Conservation (phyloP, 2,888 invertebrate species). For the Leptopterna dolabrata region DNA sequence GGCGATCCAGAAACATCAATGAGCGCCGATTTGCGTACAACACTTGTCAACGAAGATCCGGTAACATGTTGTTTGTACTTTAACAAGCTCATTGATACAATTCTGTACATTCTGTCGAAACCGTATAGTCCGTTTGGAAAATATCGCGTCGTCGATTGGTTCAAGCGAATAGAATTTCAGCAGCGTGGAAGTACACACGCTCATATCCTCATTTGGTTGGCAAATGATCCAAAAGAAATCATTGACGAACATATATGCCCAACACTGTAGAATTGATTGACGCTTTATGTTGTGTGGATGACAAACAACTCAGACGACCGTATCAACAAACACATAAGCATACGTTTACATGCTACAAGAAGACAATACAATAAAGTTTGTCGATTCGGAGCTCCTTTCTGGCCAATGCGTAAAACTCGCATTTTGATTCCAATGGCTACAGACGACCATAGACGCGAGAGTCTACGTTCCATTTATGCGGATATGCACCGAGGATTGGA, state of each 20-base stretch:
- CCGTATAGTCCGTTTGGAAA: too few relatives aligned
- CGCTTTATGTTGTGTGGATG: background rate
- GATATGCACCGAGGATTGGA: background rate
- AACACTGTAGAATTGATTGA: background rate
- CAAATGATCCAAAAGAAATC: background rate
- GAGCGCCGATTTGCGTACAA: background rate
- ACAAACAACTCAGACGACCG: background rate
- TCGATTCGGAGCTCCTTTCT: too few relatives aligned
- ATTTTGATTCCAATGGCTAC: background rate
- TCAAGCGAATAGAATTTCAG: background rate
- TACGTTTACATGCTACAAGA: too few relatives aligned
- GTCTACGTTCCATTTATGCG: background rate
- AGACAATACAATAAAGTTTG: background rate
- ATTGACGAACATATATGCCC: background rate
- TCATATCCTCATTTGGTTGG: background rate
- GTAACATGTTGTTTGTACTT: too few relatives aligned
- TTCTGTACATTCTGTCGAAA: slow-evolving; percentile 51
- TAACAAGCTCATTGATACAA: too few relatives aligned
- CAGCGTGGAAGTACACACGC: background rate
- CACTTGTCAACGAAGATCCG: too few relatives aligned
- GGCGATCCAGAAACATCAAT: background rate
- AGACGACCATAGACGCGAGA: background rate
- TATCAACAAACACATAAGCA: background rate
- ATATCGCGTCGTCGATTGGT: too few relatives aligned
- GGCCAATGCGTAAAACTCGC: slow-evolving; percentile 43